phyloP scores from a whole-genome alignment of 2,888 invertebrate genomes.

The Mechanitis mazaeus region DNA sequence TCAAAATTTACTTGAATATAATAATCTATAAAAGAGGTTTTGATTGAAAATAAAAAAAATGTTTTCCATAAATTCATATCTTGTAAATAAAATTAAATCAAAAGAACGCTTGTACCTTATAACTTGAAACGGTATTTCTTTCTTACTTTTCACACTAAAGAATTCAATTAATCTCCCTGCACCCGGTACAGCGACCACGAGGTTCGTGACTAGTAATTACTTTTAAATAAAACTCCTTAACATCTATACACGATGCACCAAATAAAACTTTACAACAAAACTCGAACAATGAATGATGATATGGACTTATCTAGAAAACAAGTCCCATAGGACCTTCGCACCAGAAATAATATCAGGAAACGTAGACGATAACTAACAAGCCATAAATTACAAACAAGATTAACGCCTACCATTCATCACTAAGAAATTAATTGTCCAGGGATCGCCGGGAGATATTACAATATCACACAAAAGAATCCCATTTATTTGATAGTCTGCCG shows the following conservation, averaged over 20 bases:
- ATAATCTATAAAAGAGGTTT: too few species aligned
- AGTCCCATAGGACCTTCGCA: conserved; percentile 31
- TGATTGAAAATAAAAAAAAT: too few species aligned
- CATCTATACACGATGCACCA: conserved; percentile 27
- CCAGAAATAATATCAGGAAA: conserved; percentile 33
- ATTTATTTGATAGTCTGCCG: conserved; percentile 55
- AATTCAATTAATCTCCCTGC: conserved; percentile 71
- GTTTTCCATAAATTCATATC: too few species aligned
- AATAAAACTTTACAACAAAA: conserved; percentile 52
- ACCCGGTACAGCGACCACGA: conserved; percentile 52
- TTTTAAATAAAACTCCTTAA: conserved; percentile 55
- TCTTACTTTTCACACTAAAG: conserved; percentile 66
- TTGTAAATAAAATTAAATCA: background rate
- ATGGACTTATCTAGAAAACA: conserved; percentile 40
- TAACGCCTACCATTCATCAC: conserved; percentile 63
- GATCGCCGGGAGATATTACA: conserved; percentile 68
- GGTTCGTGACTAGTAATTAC: conserved; percentile 71
- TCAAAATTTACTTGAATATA: too few species aligned
- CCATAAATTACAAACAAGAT: conserved; percentile 64
- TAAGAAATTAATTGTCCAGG: conserved; percentile 58
- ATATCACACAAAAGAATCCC: conserved; percentile 67
- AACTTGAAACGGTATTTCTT: conserved; percentile 44
- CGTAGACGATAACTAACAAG: conserved; percentile 57
- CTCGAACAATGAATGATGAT: conserved; percentile 55
- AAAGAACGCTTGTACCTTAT: conserved; percentile 10